Conservation (phyloP, 2,888 invertebrate genomes). For the Epinotia demarniana region DNA sequence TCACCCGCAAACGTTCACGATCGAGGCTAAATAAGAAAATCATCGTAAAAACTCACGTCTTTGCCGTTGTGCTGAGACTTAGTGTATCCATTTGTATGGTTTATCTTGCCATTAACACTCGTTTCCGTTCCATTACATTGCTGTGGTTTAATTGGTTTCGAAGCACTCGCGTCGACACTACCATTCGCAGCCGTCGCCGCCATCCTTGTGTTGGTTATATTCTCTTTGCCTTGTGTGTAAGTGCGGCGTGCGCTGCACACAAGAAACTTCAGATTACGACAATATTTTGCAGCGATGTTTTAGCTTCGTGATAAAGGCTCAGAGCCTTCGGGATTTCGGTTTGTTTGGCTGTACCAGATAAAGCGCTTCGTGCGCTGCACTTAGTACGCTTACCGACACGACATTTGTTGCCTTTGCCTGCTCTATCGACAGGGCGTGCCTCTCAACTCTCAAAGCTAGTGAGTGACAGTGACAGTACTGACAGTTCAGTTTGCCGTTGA, state of each 20-base stretch:
- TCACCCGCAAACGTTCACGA: slow-evolving; percentile 21
- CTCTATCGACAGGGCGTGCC: slow-evolving; percentile 29
- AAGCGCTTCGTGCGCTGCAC: slow-evolving; percentile 23
- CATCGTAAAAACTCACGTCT: slow-evolving; percentile 64
- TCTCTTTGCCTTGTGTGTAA: no score
- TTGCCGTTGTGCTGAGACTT: slow-evolving; percentile 65
- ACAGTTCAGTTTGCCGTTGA: neutral
- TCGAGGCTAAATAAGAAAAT: slow-evolving; percentile 55
- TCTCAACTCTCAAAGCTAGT: no score
- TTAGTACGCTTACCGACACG: neutral
- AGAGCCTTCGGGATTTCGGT: neutral
- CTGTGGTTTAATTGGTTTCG: slow-evolving; percentile 50
- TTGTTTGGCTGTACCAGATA: neutral
- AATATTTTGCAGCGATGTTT: slow-evolving; percentile 22
- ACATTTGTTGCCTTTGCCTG: neutral
- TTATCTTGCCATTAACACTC: slow-evolving; percentile 65
- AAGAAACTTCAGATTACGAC: slow-evolving; percentile 14
- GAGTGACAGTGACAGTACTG: slow-evolving; percentile 23
- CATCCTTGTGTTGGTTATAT: slow-evolving; percentile 72
- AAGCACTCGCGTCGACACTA: slow-evolving; percentile 54
- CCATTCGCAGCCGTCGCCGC: slow-evolving; percentile 60
- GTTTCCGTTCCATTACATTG: slow-evolving; percentile 59
- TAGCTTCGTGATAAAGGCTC: slow-evolving; percentile 4
- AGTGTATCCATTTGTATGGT: slow-evolving; percentile 66
- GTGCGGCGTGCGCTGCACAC: slow-evolving; percentile 14